Conservation (phyloP, 2,888 invertebrate species). For the Dicranocentrus wangi region DNA sequence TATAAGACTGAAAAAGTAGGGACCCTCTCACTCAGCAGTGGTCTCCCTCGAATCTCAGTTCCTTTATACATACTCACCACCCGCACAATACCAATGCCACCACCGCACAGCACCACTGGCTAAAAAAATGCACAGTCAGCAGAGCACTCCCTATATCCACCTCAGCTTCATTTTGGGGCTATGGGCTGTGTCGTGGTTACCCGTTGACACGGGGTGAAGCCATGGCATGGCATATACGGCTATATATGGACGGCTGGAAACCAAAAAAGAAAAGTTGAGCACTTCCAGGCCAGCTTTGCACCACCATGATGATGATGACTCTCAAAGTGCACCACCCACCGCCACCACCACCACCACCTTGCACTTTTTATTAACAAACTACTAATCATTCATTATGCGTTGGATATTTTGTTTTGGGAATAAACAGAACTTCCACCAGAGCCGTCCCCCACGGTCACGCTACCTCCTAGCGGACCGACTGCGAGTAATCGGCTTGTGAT, state of each 20-base stretch:
- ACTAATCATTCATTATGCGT: neutral
- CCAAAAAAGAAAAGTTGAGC: neutral
- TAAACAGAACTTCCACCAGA: neutral
- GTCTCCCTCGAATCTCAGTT: neutral
- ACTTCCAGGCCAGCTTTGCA: constrained; percentile 28
- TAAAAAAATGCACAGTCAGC: too few species aligned
- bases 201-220: too few species aligned
- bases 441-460: neutral
- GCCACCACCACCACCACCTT: neutral
- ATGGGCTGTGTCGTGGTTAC: neutral
- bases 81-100: neutral
- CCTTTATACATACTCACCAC: neutral
- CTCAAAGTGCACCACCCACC: too few species aligned
- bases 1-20: constrained; percentile 19
- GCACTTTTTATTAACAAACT: neutral
- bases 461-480: neutral
- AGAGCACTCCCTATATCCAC: too few species aligned
- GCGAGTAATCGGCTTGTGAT: constrained; percentile 22
- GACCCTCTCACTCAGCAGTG: neutral
- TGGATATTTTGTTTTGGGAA: constrained; percentile 9
- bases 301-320: too few species aligned
- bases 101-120: neutral
- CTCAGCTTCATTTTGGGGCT: neutral
- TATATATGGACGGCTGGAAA: neutral
- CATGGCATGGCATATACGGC: too few species aligned